Conservation (phyloP, 2,113 vertebrate genomes). For the Baryphthengus martii region DNA sequence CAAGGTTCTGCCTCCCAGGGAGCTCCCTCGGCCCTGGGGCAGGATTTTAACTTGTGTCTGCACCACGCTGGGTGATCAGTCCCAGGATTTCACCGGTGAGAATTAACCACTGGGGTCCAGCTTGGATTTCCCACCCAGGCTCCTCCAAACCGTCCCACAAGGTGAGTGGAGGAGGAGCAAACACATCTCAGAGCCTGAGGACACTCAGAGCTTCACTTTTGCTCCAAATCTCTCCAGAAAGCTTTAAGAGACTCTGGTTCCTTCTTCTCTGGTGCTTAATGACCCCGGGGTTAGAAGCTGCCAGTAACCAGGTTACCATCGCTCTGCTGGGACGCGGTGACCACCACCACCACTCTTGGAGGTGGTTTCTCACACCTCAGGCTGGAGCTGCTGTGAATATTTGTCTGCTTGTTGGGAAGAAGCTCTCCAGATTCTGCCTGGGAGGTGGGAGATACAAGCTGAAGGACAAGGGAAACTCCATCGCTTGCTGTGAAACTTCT, state of each 20-base stretch:
- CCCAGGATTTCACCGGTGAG: neutral
- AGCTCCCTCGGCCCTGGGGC: neutral
- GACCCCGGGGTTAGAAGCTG: neutral
- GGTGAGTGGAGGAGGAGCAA: neutral
- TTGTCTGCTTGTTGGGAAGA: neutral
- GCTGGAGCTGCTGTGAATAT: neutral
- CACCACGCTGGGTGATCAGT: fast-evolving
- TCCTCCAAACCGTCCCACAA: neutral
- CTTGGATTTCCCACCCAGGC: neutral
- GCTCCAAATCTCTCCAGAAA: neutral
- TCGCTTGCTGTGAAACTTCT: neutral
- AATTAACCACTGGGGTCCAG: neutral
- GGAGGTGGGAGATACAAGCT: neutral
- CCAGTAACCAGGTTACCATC: neutral
- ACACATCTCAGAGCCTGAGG: neutral
- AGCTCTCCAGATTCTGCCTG: neutral
- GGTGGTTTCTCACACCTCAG: neutral
- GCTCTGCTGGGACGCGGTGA: neutral
- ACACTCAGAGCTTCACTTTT: neutral
- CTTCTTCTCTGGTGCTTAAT: neutral
- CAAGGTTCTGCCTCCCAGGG: fast-evolving
- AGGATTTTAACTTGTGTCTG: neutral
- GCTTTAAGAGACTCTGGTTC: neutral
- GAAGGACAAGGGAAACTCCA: neutral
- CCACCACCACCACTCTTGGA: fast-evolving